Conservation (phyloP, 92 coral and sea anemone species). For the Galaxea fascicularis region DNA sequence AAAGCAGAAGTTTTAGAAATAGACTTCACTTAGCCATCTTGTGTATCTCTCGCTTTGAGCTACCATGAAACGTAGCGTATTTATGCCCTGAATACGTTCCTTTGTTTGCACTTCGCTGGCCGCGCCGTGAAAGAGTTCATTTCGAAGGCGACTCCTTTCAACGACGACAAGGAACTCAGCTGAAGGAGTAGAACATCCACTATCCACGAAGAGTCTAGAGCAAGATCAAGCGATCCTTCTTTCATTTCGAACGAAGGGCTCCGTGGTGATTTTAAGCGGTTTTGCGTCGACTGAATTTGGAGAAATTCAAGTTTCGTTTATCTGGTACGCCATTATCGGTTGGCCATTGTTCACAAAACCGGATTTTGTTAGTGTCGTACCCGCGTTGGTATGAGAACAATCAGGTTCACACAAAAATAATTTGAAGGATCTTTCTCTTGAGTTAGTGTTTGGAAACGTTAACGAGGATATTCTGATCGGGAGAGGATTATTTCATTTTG, state of each 20-base stretch:
- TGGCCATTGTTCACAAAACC: constrained; percentile 79
- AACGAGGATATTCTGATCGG: background rate
- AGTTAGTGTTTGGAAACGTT: background rate
- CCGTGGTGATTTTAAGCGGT: constrained; percentile 13
- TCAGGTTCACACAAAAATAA: constrained; percentile 13
- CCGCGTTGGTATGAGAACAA: constrained; percentile 30
- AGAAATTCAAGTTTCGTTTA: constrained; percentile 49
- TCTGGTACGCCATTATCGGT: constrained; percentile 59
- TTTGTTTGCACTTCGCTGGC: constrained; percentile 79
- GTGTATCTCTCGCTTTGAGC: constrained; percentile 40
- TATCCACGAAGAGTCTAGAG: constrained; percentile 68
- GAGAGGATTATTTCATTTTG: constrained; percentile 18
- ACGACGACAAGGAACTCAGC: constrained; percentile 55
- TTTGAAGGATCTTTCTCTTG: background rate
- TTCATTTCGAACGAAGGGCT: constrained; percentile 6
- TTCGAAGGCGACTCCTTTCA: constrained; percentile 73
- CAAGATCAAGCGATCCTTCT: constrained; percentile 68
- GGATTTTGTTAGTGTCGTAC: constrained; percentile 59
- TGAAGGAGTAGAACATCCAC: constrained; percentile 17
- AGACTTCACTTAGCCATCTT: constrained; percentile 53
- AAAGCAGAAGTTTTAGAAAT: constrained; percentile 51
- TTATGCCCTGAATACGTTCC: constrained; percentile 82
- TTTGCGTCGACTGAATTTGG: constrained; percentile 67
- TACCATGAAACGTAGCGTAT: constrained; percentile 57
- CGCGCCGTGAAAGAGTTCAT: constrained; percentile 76